Evolutionary conservation across 2,797 vertebrate species (phyloP).

Genomic region (Buceros bicornis): DNA sequence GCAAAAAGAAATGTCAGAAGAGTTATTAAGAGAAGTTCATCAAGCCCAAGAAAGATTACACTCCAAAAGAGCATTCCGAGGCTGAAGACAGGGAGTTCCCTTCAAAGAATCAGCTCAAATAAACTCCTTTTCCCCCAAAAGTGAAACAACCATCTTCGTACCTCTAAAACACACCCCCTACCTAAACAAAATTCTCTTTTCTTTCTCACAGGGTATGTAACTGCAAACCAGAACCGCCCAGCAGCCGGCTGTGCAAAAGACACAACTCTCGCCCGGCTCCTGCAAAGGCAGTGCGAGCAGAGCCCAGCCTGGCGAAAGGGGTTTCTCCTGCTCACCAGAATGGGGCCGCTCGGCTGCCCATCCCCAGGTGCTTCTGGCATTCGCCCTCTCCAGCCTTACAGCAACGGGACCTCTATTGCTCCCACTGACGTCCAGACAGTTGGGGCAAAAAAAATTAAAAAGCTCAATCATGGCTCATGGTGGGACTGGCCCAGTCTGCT

Average conservation of each 20-base stretch:
- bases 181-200: background rate
- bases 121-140: background rate
- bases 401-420: background rate
- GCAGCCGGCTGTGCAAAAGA: background rate
- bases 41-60: background rate
- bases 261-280: background rate
- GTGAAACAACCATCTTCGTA: background rate
- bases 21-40: background rate
- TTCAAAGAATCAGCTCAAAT: background rate
- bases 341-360: background rate
- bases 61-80: background rate
- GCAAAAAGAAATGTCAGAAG: background rate
- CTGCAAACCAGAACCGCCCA: background rate
- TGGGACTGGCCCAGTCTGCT: background rate
- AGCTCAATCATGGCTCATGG: accelerated
- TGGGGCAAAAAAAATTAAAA: background rate
- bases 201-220: background rate
- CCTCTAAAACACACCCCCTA: background rate
- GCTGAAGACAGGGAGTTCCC: background rate
- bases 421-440: background rate
- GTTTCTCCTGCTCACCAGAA: background rate
- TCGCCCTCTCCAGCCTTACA: background rate
- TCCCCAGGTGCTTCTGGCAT: background rate
- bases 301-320: background rate
- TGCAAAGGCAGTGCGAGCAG: background rate